phyloP scores from a whole-genome alignment of 2,113 vertebrate genomes.

The Epinephelus moara region DNA sequence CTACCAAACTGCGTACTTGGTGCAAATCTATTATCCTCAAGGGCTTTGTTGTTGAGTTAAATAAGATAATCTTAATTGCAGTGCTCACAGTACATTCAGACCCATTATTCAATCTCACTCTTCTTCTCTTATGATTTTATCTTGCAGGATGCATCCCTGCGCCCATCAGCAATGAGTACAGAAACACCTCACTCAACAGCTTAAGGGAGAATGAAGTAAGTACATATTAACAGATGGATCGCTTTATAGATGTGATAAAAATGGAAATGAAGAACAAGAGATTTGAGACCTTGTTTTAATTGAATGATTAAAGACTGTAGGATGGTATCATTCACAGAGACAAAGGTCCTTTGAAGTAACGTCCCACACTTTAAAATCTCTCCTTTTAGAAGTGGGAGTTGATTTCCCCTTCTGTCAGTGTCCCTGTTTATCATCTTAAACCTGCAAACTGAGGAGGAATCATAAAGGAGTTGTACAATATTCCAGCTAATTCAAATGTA shows the following conservation, averaged over 20 bases:
- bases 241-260: not conserved
- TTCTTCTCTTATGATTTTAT: slow-evolving; percentile 40
- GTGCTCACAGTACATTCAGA: not conserved
- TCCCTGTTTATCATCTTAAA: slow-evolving; percentile 1
- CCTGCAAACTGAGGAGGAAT: not conserved
- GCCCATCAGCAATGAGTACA: not conserved
- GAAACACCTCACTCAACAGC: slow-evolving; percentile 19
- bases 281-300: not conserved
- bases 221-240: slow-evolving; percentile 23
- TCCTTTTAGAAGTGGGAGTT: not conserved
- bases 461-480: not conserved
- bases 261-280: slow-evolving; percentile 1
- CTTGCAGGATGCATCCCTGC: slow-evolving; percentile 6
- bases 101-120: slow-evolving; percentile 14
- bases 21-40: slow-evolving; percentile 10
- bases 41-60: not conserved
- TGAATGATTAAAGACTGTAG: not conserved
- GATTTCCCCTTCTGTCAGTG: not conserved
- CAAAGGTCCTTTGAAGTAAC: not conserved
- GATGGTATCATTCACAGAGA: not conserved
- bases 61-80: slow-evolving; percentile 2
- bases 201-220: not conserved
- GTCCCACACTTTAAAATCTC: not conserved
- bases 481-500: not conserved
- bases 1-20: not conserved